Base-by-base conservation (phyloP, 2,888 invertebrate genomes). In the Agonopterix subpropinquella region DNA sequence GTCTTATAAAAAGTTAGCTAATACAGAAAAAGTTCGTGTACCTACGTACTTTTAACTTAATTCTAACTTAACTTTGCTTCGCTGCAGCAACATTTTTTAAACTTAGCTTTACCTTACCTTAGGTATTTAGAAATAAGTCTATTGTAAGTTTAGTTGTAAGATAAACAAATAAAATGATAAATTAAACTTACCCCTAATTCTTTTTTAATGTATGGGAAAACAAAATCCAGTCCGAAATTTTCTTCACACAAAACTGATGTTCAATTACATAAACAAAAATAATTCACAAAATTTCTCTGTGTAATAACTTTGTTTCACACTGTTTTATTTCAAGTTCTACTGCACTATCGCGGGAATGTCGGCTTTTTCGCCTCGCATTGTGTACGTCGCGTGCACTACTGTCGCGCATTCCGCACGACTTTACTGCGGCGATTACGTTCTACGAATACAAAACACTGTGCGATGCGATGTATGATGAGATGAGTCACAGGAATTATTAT, bases 291-390 rank as follows among this genome's bases (percentile, higher is more conserved):
- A 73, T 75, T 75, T 78, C 68, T 77, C 71, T 64, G 61, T 65
- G 66, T 61, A 59, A 60, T 57, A 67, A 59, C 65, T 64, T 66
- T 54, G 54, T 68, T 78, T 80, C 79, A 77, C 84, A 83, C 79
- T 77, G 76, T 82, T 83, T 78, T 78, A 70, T 66, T 55, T 67
- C 51, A 70, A 76, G 68, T 70, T 71, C 50, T 66, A 68, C 61
- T 62, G 60, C 72, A 80, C 77, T 69, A 59, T 68, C 79, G 77
- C 79, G 73, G 72, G 75, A 80, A 79, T 70, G 66, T 73, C 58
- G 70, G 67, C 64, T 73, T 80, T 77, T 83, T 83, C 79, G 75
- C 75, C 67, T 64, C 61, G 67, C 76, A 81, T 81, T 74, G 72
- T 77, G 58, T 28, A 28, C 28, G 62, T 56, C 63, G 66, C 71